Base-by-base conservation (phyloP, 2,888 invertebrate genomes). In the Maniola hyperantus region DNA sequence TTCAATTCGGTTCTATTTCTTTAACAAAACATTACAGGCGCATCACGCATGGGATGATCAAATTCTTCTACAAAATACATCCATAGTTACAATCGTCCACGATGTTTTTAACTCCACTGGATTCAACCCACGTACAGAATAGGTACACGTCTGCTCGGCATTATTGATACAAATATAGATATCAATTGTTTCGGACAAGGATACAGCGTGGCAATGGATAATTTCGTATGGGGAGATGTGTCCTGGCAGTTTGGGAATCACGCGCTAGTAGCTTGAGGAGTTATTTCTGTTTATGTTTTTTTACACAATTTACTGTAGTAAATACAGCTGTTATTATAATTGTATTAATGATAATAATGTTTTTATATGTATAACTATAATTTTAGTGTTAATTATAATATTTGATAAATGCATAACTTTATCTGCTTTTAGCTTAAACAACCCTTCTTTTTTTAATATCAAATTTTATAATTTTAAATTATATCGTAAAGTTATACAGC, bases 111-210 rank as follows among this genome's bases (percentile, higher is more conserved):
- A 78, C 73, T 73, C 71, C 77, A 80, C 82, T 85, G 76, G 78
- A 91, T 90, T 90, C 91, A 63, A 69, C 71, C 78, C 91, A 91
- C 91, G 91, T 91, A 88, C 87, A 71, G 79, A 83, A 83, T 85
- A 26, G 26, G 26, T 26, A 82, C 88, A 89, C 88, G 89, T 91
- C 90, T 85, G 86, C 84, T 79, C 81, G 79, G 85, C 86, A 89
- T 89, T 91, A 92, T 91, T 91, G 91, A 91, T 92, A 92, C 91
- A 92, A 91, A 91, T 90, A 89, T 89, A 90, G 85, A 89, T 91
- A 91, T 89, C 91, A 90, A 91, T 91, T 91, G 91, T 90, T 91
- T 87, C 81, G 87, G 88, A 90, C 90, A 89, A 82, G 85, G 80
- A 83, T 86, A 87, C 83, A 79, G 76, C 76, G 86, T 86, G 87